Evolutionary conservation across 2,888 invertebrate species (phyloP).

Genomic region (Poecilobothrus nobilitatus): DNA sequence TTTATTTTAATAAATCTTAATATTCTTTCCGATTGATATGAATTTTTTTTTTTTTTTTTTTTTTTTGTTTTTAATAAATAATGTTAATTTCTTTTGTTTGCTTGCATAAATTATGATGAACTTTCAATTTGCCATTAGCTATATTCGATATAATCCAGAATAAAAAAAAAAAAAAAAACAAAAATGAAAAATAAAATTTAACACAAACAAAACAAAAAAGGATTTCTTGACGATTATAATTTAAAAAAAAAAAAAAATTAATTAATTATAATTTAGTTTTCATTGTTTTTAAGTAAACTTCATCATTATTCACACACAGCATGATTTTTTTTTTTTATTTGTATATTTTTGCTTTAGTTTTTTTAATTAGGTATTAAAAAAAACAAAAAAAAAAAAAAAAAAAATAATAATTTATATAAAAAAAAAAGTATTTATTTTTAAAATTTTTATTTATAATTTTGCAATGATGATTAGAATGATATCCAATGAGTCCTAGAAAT

Average conservation of each 20-base stretch:
- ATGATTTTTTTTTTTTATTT: neutral
- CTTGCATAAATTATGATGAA: slow-evolving; percentile 10
- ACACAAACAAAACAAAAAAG: too few relatives aligned
- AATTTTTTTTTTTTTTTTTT: neutral
- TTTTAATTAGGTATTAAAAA: too few relatives aligned
- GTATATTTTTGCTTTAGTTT: too few relatives aligned
- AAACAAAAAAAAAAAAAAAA: too few relatives aligned
- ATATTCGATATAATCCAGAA: neutral
- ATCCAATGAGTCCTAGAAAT: slow-evolving; percentile 12
- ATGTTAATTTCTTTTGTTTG: slow-evolving; percentile 5
- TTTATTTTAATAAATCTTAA: too few relatives aligned
- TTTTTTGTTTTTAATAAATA: neutral
- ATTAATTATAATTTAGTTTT: neutral
- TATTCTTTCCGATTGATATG: neutral
- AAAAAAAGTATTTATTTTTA: too few relatives aligned
- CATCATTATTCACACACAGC: slow-evolving; percentile 13
- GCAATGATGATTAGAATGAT: slow-evolving; percentile 12
- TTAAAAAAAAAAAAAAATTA: too few relatives aligned
- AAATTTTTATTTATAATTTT: neutral
- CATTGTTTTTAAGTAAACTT: neutral
- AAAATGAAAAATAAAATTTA: too few relatives aligned
- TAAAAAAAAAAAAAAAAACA: too few relatives aligned
- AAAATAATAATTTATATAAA: too few relatives aligned
- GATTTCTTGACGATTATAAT: too few relatives aligned
- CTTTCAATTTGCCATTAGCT: neutral